Percentiles rank a stretch among this genome's conserved stretches.
Conservation (phyloP, 2,113 vertebrate species). For the Todiramphus saurophagus region DNA sequence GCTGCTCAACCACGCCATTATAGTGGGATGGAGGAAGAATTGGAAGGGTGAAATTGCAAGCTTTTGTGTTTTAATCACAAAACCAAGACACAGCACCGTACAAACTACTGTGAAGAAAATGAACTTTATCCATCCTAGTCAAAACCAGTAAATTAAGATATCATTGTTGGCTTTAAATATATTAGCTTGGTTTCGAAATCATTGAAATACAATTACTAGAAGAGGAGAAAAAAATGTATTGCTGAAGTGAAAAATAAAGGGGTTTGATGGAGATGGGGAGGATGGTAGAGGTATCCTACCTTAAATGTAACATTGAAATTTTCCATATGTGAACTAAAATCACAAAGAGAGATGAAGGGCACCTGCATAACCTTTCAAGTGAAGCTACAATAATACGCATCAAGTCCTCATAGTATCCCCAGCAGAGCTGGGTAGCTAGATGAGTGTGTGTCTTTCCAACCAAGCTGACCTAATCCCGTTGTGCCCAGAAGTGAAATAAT, state of each 20-base stretch:
- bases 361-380: background rate
- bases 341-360: background rate
- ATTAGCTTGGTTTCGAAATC: background rate
- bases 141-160: background rate
- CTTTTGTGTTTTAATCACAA: background rate
- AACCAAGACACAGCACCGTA: background rate
- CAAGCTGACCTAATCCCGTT: background rate
- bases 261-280: background rate
- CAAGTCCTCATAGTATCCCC: background rate
- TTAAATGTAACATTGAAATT: background rate
- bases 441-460: background rate
- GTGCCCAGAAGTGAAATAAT: background rate
- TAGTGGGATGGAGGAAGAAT: background rate
- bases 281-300: background rate
- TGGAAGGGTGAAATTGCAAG: background rate
- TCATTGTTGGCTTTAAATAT: background rate
- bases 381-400: background rate
- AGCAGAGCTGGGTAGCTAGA: background rate
- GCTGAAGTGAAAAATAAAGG: background rate
- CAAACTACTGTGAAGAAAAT: background rate
- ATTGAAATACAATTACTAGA: background rate
- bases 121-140: background rate
- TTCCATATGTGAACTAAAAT: background rate
- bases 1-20: accelerated
- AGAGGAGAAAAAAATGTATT: background rate